Base-by-base conservation (phyloP, 2,888 invertebrate genomes). In the Cataglyphis livida region DNA sequence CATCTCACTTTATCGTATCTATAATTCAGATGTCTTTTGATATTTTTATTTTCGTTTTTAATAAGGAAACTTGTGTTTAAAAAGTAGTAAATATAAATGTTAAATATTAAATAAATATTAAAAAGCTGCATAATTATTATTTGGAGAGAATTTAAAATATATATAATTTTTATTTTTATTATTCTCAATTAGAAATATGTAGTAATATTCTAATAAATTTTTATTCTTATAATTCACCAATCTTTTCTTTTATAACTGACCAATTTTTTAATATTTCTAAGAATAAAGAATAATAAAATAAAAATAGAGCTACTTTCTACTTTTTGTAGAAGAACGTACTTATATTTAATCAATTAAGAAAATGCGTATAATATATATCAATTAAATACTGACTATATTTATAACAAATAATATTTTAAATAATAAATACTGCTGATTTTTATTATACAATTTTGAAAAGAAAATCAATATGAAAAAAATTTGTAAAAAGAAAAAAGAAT, bases 21-120 rank as follows among this genome's bases (percentile, higher is more conserved):
- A 38, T 41, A 28, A 75, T 65, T n/a, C 15, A 10, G 10, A 57
- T n/a, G 18, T 76, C 4, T 54, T 21, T 28, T 7, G 9, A 54
- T 54, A n/a, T 65, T 76, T 76, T 9, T n/a, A 51, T 75, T 10
- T 66, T 28, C 4, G 10, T 48, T 48, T 7, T 28, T 18, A 10
- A 18, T n/a, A 25, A 38, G 12, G 18, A 25, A 64, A 35, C 12
- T 76, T 25, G 18, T 28, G 18, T 28, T 6, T 18, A 25, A 9
- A 12, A n/a, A 41, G 15, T 41, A 54, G 41, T 41, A 28, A 28
- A 28, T 28, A 28, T 28, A 28, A 1, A 28, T 28, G 1, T 28
- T 28, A 28, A 28, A 28, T 28, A 28, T 28, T 28, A 28, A 28
- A 28, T 28, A 28, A 28, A 28, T 25, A 25, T 28, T 28, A 28